These are phyloP conservation scores for Aphrophora alni DNA, from an alignment of 2,888 invertebrate genomes.

Conservation along the genomic window DNA sequence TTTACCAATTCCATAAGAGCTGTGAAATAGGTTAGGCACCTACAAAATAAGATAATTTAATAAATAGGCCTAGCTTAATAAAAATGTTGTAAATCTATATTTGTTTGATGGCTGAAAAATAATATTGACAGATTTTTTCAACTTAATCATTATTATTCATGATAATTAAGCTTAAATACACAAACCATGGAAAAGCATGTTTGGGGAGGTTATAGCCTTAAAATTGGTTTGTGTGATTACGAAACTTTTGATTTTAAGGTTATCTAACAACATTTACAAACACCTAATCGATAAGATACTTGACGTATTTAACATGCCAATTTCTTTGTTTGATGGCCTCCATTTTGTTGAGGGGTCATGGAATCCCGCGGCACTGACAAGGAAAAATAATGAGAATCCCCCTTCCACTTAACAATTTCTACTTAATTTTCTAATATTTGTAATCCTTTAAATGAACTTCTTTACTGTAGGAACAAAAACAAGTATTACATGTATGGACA, in stretches of 20 bases:
- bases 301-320: slow-evolving; percentile 63
- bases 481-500: neutral
- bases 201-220: slow-evolving; percentile 9
- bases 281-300: slow-evolving; percentile 11
- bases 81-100: too few relatives aligned
- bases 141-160: too few relatives aligned
- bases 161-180: slow-evolving; percentile 23
- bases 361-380: slow-evolving; percentile 65
- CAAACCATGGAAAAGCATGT: neutral
- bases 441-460: neutral
- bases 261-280: neutral
- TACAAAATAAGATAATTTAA: too few relatives aligned
- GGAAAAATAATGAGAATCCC: slow-evolving; percentile 59
- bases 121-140: too few relatives aligned
- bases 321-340: slow-evolving; percentile 79
- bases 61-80: too few relatives aligned
- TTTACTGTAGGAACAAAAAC: neutral
- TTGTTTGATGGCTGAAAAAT: too few relatives aligned
- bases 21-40: too few relatives aligned
- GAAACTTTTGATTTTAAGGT: neutral
- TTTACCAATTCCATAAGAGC: too few relatives aligned
- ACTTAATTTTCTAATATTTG: neutral
- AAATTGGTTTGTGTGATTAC: neutral
- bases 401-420: slow-evolving; percentile 20
- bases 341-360: slow-evolving; percentile 78